Evolutionary conservation across 1,140 invertebrate species (phyloP).

Genomic region (Leptinotarsa texana): DNA sequence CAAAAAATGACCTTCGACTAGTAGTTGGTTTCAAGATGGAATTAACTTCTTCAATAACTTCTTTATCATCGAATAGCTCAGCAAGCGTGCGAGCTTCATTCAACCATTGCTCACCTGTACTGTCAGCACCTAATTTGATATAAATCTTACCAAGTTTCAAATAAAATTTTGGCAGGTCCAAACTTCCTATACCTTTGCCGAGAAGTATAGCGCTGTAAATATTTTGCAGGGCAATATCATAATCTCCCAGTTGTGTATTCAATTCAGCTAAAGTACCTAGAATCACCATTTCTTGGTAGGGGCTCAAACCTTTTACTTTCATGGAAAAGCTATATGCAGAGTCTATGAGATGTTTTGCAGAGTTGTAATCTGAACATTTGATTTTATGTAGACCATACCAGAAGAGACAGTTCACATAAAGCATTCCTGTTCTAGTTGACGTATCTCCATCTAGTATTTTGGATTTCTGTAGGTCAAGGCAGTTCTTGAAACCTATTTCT

Average conservation of each 20-base stretch:
- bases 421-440: constrained; percentile 49
- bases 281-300: constrained; percentile 53
- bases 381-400: constrained; percentile 54
- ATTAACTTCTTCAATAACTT: constrained; percentile 41
- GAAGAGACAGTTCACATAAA: constrained; percentile 52
- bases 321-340: constrained; percentile 49
- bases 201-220: constrained; percentile 50
- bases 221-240: constrained; percentile 48
- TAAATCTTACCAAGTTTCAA: constrained; percentile 51
- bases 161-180: constrained; percentile 52
- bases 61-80: constrained; percentile 44
- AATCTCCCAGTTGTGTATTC: constrained; percentile 48
- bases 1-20: too few relatives aligned
- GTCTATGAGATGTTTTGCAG: constrained; percentile 48
- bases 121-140: constrained; percentile 43
- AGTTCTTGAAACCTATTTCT: constrained; percentile 52
- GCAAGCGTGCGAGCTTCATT: constrained; percentile 47
- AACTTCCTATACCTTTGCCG: constrained; percentile 50
- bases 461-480: constrained; percentile 48
- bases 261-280: constrained; percentile 50
- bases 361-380: constrained; percentile 41
- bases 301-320: constrained; percentile 50
- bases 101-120: constrained; percentile 43
- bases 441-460: constrained; percentile 49
- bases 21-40: constrained; percentile 29